These are phyloP conservation scores for Drosophila nebulosa DNA, from an alignment of 1,140 invertebrate genomes.

Conservation along the genomic window DNA sequence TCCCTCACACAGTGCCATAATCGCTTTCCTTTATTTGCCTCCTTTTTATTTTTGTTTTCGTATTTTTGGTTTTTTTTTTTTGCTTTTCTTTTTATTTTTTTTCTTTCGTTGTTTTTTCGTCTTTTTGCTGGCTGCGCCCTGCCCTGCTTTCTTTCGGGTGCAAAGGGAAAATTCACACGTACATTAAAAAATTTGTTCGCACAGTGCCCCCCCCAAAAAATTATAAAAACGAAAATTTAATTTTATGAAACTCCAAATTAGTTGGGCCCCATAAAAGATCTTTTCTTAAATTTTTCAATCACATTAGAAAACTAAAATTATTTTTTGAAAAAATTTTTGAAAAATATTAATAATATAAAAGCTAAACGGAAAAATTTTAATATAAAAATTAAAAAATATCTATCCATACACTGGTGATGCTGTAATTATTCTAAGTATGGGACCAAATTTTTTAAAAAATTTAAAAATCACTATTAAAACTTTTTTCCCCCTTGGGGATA, in stretches of 20 bases:
- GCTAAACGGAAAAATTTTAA: too few relatives aligned
- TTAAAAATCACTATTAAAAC: too few relatives aligned
- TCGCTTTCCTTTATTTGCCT: slow-evolving; percentile 65
- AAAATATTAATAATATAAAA: too few relatives aligned
- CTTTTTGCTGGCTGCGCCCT: slow-evolving; percentile 10
- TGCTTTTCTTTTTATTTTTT: slow-evolving; percentile 29
- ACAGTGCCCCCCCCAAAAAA: slow-evolving; percentile 63
- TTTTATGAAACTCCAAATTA: too few relatives aligned
- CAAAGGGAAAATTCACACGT: slow-evolving; percentile 77
- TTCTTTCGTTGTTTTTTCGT: slow-evolving; percentile 35
- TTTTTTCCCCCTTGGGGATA: too few relatives aligned
- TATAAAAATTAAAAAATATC: too few relatives aligned
- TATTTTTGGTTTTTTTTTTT: slow-evolving; percentile 36
- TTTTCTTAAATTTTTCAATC: too few relatives aligned
- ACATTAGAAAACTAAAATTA: too few relatives aligned
- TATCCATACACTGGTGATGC: neutral
- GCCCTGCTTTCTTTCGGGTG: slow-evolving; percentile 51
- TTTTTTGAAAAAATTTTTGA: too few relatives aligned
- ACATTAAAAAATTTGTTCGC: slow-evolving; percentile 68
- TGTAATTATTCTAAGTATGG: too few relatives aligned
- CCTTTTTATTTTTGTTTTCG: slow-evolving; percentile 61
- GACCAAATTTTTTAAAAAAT: neutral
- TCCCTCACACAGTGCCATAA: slow-evolving; percentile 55
- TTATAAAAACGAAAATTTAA: slow-evolving; percentile 1
- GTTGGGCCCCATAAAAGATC: too few relatives aligned